Percentiles rank a stretch among this genome's conserved stretches.
phyloP scores from a whole-genome alignment of 2,888 invertebrate genomes.

The Lasioglossum oenotherae region DNA sequence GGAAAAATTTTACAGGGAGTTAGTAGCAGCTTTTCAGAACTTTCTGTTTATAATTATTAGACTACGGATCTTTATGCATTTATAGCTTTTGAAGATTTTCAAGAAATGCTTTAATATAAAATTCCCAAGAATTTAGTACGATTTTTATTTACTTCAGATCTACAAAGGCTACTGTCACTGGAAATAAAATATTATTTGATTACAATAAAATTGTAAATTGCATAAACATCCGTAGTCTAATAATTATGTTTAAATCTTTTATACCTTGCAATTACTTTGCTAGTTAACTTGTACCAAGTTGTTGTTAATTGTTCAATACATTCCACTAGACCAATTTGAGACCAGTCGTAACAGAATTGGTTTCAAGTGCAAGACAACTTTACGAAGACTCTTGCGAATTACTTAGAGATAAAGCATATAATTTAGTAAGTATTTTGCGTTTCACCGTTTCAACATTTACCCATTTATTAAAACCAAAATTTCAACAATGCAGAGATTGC shows the following conservation, averaged over 20 bases:
- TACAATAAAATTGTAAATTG: too few species aligned
- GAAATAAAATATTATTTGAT: too few species aligned
- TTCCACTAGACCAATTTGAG: constrained; percentile 87
- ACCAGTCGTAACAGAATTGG: constrained; percentile 91
- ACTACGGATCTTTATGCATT: too few species aligned
- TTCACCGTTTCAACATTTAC: constrained; percentile 11
- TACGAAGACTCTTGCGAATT: constrained; percentile 91
- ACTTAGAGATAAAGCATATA: constrained; percentile 89
- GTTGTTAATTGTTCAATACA: constrained; percentile 25
- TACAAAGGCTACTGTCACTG: too few species aligned
- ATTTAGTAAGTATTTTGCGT: constrained; percentile 84
- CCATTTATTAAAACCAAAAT: constrained; percentile 20
- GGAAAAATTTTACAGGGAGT: constrained; percentile 92
- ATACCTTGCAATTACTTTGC: constrained; percentile 39
- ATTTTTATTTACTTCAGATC: too few species aligned
- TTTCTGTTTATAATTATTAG: neutral
- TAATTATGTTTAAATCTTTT: constrained; percentile 12
- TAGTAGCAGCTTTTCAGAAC: constrained; percentile 62
- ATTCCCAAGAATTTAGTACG: too few species aligned
- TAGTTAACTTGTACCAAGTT: neutral
- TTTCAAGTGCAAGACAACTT: constrained; percentile 88
- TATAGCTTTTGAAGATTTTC: too few species aligned
- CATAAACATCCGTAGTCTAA: too few species aligned
- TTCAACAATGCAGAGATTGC: constrained; percentile 84
- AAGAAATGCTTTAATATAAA: too few species aligned